These are phyloP conservation scores for Coracopsis vasa DNA, from an alignment of 2,113 vertebrate species.

Conservation along the genomic window DNA sequence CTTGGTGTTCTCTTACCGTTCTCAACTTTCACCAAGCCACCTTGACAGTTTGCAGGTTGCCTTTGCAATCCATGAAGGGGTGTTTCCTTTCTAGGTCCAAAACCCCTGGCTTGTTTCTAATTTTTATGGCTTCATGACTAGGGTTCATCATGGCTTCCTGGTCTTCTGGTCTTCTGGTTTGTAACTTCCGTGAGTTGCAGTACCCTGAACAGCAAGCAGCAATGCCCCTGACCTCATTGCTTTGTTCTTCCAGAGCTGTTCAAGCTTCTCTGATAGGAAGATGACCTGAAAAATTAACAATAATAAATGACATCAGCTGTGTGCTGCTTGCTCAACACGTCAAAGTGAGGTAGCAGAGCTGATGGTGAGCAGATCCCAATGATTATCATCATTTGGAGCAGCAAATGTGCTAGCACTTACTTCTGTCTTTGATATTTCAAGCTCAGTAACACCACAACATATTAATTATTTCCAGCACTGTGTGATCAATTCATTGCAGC, in stretches of 20 bases:
- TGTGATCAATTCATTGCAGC: neutral
- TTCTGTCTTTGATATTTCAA: neutral
- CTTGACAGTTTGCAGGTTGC: neutral
- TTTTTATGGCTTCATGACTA: neutral
- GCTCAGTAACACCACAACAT: neutral
- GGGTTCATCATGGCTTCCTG: neutral
- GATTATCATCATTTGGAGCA: neutral
- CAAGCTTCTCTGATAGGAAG: neutral
- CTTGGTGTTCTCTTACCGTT: neutral
- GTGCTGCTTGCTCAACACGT: neutral
- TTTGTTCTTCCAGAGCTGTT: neutral
- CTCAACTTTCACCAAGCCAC: neutral
- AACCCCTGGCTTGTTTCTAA: accelerated
- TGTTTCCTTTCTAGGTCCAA: neutral
- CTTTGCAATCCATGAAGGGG: neutral
- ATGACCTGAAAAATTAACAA: neutral
- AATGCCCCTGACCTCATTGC: neutral
- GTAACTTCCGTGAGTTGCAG: neutral
- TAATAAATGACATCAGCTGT: neutral
- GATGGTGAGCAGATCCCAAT: neutral
- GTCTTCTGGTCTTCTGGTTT: neutral
- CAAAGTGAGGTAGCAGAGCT: neutral
- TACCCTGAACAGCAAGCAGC: neutral
- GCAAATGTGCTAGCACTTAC: neutral
- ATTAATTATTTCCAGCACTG: neutral